phyloP scores from a whole-genome alignment of 2,888 invertebrate genomes.

The Drosophila pullipes region DNA sequence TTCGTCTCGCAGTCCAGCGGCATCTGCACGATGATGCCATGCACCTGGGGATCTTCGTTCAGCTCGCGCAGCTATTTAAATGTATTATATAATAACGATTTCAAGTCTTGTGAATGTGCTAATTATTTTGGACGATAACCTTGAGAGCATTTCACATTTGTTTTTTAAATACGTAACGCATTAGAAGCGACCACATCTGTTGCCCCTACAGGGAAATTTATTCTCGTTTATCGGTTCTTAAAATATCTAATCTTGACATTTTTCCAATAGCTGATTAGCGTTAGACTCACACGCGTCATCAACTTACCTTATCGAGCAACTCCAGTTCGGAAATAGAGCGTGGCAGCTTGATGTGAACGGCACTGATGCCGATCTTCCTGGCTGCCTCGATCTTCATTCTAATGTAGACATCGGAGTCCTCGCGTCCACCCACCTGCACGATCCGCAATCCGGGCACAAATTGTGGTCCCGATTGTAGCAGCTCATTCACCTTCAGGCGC shows the following conservation, averaged over 20 bases:
- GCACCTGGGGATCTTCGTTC: slow-evolving; percentile 93
- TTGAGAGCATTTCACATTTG: not conserved
- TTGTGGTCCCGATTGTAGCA: slow-evolving; percentile 87
- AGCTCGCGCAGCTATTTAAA: slow-evolving; percentile 85
- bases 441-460: slow-evolving; percentile 94
- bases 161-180: not conserved
- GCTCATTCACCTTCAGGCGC: slow-evolving; percentile 88
- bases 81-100: not conserved
- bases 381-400: slow-evolving; percentile 98
- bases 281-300: not conserved
- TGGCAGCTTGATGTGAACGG: slow-evolving; percentile 92
- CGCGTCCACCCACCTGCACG: slow-evolving; percentile 97
- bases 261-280: slow-evolving; percentile 7
- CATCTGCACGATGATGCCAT: slow-evolving; percentile 98
- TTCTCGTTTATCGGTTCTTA: not conserved
- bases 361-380: slow-evolving; percentile 94
- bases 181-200: not conserved
- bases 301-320: slow-evolving; percentile 82
- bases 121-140: not conserved
- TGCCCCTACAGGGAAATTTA: too few species aligned
- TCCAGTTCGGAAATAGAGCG: slow-evolving; percentile 92
- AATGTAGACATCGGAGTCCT: slow-evolving; percentile 99
- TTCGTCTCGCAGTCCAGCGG: slow-evolving; percentile 93
- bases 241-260: not conserved
- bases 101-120: not conserved